Base-by-base conservation (phyloP, 1,140 invertebrate genomes). In the Chionoecetes opilio region DNA sequence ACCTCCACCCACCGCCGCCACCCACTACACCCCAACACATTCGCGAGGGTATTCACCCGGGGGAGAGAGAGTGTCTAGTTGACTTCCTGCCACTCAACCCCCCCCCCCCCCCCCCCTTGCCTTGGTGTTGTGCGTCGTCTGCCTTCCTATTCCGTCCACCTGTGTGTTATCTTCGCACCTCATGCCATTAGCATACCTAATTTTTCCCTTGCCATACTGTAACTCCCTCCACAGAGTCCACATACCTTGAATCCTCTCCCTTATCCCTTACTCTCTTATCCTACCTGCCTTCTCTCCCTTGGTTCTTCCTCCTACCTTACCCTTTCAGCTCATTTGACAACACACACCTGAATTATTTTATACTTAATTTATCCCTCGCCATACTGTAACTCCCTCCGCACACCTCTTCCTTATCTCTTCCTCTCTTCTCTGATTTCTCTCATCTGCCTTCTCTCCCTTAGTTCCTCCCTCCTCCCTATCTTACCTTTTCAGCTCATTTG, bases 1-100 rank as follows among this genome's bases (percentile, higher is more conserved):
- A 75, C 63, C 63, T 75, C 63, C 63, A 75, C 63, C 63, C 63
- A 75, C n/a, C 63, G n/a, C 63, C 63, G 63, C 63, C 63, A 75
- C 63, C 63, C 63, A 75, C 63, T 21, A 75, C 63, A 17, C 21
- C 21, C 63, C 63, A 75, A 75, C 63, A 75, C 63, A 75, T n/a
- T 75, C 63, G 63, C 63, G 63, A 75, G 63, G 63, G 63, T 75
- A 75, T 75, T 75, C 63, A 75, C 63, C 63, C 63, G 63, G 6
- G 63, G 63, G 63, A 75, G 63, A 75, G 63, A 75, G 63, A 75
- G 63, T 21, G 63, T 75, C 63, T 75, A 75, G 63, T 75, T 75
- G 63, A 75, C 63, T 75, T 75, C 63, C 63, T 75, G 63, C 63
- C 63, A 75, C 63, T 5, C n/a, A 5, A 6, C 63, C n/a, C n/a